Evolutionary conservation across 2,113 vertebrate genomes (phyloP).

Genomic region (Vidua chalybeata): DNA sequence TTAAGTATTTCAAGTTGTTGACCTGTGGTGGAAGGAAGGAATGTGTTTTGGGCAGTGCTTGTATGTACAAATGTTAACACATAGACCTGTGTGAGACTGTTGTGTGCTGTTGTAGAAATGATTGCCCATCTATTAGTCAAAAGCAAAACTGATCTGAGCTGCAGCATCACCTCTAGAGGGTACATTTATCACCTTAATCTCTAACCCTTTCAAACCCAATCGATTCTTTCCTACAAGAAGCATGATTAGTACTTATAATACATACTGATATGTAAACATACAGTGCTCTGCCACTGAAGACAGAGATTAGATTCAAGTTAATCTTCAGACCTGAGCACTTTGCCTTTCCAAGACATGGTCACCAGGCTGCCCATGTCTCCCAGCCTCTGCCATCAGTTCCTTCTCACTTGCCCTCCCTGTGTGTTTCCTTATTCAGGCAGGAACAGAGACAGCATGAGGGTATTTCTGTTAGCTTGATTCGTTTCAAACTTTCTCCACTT

Average conservation of each 20-base stretch:
- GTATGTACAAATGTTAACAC: background rate
- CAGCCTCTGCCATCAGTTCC: background rate
- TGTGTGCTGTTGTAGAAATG: background rate
- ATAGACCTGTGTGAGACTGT: background rate
- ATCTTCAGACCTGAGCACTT: background rate
- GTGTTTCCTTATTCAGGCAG: background rate
- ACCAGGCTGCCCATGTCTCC: accelerated
- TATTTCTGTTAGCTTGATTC: background rate
- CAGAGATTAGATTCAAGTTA: background rate
- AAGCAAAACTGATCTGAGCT: constrained; percentile 49
- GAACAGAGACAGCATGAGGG: background rate
- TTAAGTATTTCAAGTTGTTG: background rate
- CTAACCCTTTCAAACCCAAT: constrained; percentile 47
- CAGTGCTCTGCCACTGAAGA: background rate
- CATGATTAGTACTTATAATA: constrained; percentile 40
- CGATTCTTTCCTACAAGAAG: constrained; percentile 1
- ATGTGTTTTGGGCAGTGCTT: background rate
- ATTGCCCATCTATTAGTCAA: constrained; percentile 15
- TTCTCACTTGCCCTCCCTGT: background rate
- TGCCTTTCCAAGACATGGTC: background rate
- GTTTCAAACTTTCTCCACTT: background rate
- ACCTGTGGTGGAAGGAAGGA: background rate
- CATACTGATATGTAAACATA: background rate
- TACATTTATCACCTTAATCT: constrained; percentile 61
- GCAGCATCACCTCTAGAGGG: constrained; percentile 18